A percentile compares a stretch with the other conserved stretches of the same genome.
Evolutionary conservation across 2,113 vertebrate genomes (phyloP).

Genomic region (Turdus rufiventris): DNA sequence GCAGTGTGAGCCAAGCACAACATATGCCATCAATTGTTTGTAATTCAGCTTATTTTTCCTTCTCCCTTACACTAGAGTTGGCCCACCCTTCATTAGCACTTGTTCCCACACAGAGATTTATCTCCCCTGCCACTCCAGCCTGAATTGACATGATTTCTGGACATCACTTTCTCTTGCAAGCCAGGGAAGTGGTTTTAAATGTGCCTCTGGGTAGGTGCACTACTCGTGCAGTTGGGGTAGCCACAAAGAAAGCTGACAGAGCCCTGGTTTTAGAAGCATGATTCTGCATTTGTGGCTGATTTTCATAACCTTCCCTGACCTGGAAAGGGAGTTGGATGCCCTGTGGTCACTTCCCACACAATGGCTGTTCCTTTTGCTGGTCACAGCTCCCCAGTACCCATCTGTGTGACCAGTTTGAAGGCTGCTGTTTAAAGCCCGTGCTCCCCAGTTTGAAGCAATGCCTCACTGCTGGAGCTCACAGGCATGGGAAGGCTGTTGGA

Average conservation of each 20-base stretch:
- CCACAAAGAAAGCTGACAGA: not conserved
- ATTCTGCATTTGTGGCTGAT: not conserved
- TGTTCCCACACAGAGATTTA: not conserved
- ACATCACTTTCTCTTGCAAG: not conserved
- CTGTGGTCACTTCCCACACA: not conserved
- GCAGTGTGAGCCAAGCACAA: not conserved
- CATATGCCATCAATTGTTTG: not conserved
- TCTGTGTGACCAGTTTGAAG: not conserved
- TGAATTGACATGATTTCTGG: not conserved
- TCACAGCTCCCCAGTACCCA: accelerated
- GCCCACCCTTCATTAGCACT: not conserved
- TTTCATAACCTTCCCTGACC: not conserved
- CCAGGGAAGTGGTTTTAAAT: not conserved
- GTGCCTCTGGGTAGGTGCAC: not conserved
- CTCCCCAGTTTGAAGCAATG: not conserved
- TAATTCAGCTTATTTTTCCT: not conserved
- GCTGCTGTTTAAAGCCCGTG: not conserved
- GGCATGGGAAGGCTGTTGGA: not conserved
- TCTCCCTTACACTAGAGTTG: not conserved
- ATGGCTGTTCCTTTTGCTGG: not conserved
- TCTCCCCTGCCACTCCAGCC: not conserved
- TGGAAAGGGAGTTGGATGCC: not conserved
- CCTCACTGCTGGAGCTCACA: not conserved
- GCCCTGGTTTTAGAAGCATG: not conserved
- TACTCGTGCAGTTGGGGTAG: not conserved